Percentiles rank a stretch among this genome's conserved stretches.
These are phyloP conservation scores for Cataglyphis cursor DNA, from an alignment of 2,888 invertebrate genomes.

Conservation along the genomic window DNA sequence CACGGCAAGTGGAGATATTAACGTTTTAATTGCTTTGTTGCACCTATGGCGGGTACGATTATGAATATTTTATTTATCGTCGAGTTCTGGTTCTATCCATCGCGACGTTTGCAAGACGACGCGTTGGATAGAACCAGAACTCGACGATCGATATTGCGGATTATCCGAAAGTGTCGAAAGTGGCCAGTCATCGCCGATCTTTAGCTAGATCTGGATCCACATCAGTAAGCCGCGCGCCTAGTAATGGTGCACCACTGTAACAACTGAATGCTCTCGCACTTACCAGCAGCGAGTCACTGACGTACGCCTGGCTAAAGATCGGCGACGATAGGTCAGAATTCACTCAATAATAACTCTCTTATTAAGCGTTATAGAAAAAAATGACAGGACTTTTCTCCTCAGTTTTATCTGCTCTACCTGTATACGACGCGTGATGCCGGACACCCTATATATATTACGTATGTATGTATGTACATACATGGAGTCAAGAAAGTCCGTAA, in stretches of 20 bases:
- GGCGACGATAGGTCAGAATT: too few species aligned
- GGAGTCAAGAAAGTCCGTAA: slow-evolving; percentile 60
- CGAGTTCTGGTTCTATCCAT: not conserved
- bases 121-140: too few species aligned
- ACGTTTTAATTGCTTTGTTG: slow-evolving; percentile 71
- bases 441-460: not conserved
- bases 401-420: too few species aligned
- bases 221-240: too few species aligned
- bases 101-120: not conserved
- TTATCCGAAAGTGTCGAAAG: slow-evolving; percentile 25
- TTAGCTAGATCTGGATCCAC: not conserved
- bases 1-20: slow-evolving; percentile 63
- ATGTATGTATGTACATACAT: not conserved
- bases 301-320: too few species aligned
- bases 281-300: too few species aligned
- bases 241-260: too few species aligned
- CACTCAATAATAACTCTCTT: too few species aligned
- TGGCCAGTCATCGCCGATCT: slow-evolving; percentile 14
- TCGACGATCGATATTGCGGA: not conserved
- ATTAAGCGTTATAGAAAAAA: too few species aligned
- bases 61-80: slow-evolving; percentile 51
- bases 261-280: too few species aligned
- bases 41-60: slow-evolving; percentile 40
- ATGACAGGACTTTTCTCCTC: too few species aligned
- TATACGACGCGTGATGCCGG: too few species aligned